Evolutionary conservation across 2,797 vertebrate species (phyloP).

Genomic region (Protonibea diacanthus): DNA sequence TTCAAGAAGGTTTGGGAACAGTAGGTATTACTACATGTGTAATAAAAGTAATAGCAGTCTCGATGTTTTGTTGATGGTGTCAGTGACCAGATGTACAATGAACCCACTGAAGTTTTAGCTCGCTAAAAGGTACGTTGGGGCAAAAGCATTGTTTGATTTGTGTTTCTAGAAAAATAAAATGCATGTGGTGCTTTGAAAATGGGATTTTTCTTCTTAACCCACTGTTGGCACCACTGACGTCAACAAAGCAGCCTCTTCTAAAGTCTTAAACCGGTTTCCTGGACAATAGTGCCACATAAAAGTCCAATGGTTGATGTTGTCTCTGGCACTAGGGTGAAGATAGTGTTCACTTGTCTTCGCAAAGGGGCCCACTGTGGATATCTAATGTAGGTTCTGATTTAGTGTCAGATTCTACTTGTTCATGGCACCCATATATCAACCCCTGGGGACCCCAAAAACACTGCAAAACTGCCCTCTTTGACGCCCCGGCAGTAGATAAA

Average conservation of each 20-base stretch:
- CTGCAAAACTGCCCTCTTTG: no score
- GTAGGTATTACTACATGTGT: slow-evolving; percentile 50
- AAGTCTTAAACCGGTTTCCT: neutral
- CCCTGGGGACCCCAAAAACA: no score
- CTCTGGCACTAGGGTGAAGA: no score
- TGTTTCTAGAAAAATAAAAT: neutral
- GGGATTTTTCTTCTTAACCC: neutral
- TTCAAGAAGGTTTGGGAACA: slow-evolving; percentile 57
- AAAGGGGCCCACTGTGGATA: neutral
- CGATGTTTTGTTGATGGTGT: slow-evolving; percentile 35
- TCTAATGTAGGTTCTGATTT: no score
- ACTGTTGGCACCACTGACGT: neutral
- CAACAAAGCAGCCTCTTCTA: neutral
- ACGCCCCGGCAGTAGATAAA: no score
- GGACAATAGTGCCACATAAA: neutral
- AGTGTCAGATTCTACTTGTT: no score
- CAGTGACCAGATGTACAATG: slow-evolving; percentile 1
- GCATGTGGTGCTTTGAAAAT: neutral
- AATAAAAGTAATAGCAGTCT: slow-evolving; percentile 42
- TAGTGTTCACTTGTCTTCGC: neutral
- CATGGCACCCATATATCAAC: no score
- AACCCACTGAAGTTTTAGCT: neutral
- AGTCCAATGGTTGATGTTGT: neutral
- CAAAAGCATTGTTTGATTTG: neutral
- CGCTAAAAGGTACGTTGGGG: no score